Conservation (phyloP, 1,140 invertebrate genomes). For the Mizuhopecten yessoensis region DNA sequence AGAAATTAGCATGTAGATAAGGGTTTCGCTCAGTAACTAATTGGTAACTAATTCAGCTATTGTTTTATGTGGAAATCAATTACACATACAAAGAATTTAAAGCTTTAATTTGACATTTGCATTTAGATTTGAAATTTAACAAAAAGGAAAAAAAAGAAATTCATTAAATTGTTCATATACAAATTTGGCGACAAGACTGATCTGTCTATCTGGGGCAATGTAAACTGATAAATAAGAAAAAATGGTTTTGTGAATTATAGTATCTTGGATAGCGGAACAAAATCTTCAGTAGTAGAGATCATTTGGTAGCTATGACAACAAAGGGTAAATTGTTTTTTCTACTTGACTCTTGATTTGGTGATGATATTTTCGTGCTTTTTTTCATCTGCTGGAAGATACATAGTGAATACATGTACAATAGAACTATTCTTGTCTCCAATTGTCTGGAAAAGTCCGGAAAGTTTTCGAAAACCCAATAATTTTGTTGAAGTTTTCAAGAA, state of each 20-base stretch:
- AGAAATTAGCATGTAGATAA: slow-evolving; percentile 15
- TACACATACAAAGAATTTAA: background rate
- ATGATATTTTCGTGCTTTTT: background rate
- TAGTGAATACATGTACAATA: background rate
- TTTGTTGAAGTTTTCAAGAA: background rate
- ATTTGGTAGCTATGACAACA: slow-evolving; percentile 21
- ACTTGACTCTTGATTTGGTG: background rate
- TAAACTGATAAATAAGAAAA: background rate
- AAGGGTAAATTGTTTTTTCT: background rate
- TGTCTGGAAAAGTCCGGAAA: background rate
- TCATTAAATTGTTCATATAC: slow-evolving; percentile 22
- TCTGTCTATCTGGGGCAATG: background rate
- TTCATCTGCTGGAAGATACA: background rate
- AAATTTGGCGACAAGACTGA: background rate
- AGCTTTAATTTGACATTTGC: background rate
- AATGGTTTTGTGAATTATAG: too few relatives aligned
- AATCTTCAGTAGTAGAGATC: too few relatives aligned
- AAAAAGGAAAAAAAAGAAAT: background rate
- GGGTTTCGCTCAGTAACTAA: background rate
- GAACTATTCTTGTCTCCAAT: background rate
- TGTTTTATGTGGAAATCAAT: background rate
- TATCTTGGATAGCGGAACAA: too few relatives aligned
- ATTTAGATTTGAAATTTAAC: background rate
- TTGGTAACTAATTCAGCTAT: background rate
- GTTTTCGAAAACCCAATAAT: background rate